Base-by-base conservation (phyloP, 2,113 vertebrate genomes). In the Charina bottae region DNA sequence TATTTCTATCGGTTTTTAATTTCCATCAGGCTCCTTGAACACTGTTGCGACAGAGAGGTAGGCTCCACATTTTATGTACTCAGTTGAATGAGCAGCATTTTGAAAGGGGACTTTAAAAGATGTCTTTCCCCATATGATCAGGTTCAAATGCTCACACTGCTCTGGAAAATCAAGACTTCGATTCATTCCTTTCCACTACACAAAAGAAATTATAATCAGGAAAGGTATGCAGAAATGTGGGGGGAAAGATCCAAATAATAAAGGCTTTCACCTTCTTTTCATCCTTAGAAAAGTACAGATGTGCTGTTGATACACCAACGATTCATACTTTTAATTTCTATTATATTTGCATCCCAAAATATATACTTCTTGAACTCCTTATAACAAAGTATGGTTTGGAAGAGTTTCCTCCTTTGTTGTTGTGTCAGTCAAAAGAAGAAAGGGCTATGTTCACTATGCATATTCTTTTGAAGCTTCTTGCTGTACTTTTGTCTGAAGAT, bases 391-490 rank as follows among this genome's bases (percentile, higher is more conserved):
- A 58, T 59, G 89, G 26, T 26, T 90, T 12, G 78, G 87, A 89
- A 89, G 84, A 84, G 60, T 56, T 12, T 78, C 93, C 6, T 19
- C 4, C 89, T 93, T 88, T 93, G 58, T 90, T 83, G 54, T 88
- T 72, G 68, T 7, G 6, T 88, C 60, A 2, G 26, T 90, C 83
- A 89, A 85, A 91, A 89, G 62, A 23, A 13, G 19, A 21, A 37
- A 87, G 54, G 10, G 33, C 86, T 55, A 8, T 12, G 93, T 54
- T 62, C 28, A 64, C 9, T 90, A 64, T 28, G 89, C 19, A 84
- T 55, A 78, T 86, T 86, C 85, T 12, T 92, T 94, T 88, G 46
- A 85, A 1, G 0, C 4, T 87, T 28, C 85, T 58, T 17, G 53
- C 19, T 90, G 0, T 83, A 68, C 87, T 90, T 93, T 10, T 93